These are phyloP conservation scores for Microplitis manilae DNA, from an alignment of 2,888 invertebrate genomes.

Conservation along the genomic window DNA sequence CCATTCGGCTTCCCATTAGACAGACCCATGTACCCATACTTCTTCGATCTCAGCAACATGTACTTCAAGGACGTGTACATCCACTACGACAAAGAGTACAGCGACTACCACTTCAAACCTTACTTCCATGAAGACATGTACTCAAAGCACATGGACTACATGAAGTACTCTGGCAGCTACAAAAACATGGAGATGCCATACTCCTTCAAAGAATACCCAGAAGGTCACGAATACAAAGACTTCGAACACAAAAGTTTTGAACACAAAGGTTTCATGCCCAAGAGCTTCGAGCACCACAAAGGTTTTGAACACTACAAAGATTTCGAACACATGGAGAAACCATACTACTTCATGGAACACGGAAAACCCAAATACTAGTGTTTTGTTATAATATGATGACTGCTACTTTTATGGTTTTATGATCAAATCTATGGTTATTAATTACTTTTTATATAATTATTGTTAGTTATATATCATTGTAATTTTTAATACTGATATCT, in stretches of 20 bases:
- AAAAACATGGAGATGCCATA: not conserved
- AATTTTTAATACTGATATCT: not conserved
- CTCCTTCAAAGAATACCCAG: not conserved
- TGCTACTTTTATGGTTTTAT: not conserved
- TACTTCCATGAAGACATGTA: constrained; percentile 5
- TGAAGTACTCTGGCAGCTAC: not conserved
- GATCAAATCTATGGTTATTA: not conserved
- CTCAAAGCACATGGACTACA: constrained; percentile 34
- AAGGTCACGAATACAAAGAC: not conserved
- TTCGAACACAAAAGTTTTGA: not conserved
- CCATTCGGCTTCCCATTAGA: constrained; percentile 77
- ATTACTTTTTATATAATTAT: not conserved
- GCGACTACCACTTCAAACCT: constrained; percentile 25
- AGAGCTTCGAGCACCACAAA: constrained; percentile 4
- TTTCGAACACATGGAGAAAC: constrained; percentile 23
- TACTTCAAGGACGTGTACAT: constrained; percentile 76
- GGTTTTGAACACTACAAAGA: constrained; percentile 5
- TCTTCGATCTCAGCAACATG: constrained; percentile 76
- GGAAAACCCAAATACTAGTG: constrained; percentile 35
- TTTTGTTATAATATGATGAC: not conserved
- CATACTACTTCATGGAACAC: constrained; percentile 42
- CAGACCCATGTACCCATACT: constrained; percentile 72
- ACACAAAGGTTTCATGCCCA: not conserved
- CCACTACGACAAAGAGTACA: constrained; percentile 68
- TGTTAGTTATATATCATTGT: not conserved